Conservation (phyloP, 2,797 vertebrate species). For the Petrocephalus schoutedeni region DNA sequence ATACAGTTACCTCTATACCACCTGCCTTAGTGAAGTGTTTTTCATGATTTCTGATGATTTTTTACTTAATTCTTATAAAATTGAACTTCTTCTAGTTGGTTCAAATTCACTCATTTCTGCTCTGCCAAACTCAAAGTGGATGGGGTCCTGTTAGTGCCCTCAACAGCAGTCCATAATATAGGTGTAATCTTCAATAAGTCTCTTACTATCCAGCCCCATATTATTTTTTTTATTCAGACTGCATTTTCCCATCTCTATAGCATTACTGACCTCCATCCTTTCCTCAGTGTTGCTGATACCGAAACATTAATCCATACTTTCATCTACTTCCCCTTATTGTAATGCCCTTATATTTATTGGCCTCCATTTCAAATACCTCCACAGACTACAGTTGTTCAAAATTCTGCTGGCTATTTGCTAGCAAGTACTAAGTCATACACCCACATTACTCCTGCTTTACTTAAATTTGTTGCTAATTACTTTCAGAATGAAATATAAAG, state of each 20-base stretch:
- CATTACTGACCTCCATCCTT: not conserved
- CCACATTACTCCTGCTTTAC: not conserved
- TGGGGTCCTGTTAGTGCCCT: not conserved
- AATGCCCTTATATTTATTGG: not conserved
- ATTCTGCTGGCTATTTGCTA: not conserved
- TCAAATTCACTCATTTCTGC: too few species aligned
- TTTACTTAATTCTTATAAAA: not conserved
- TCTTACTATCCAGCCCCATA: not conserved
- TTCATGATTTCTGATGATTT: too few species aligned
- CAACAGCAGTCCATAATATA: not conserved
- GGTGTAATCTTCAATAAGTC: not conserved
- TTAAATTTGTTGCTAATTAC: not conserved
- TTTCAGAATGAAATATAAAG: not conserved
- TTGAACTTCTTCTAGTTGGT: not conserved
- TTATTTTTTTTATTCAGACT: not conserved
- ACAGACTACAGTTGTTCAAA: not conserved
- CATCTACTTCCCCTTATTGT: not conserved
- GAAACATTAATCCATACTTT: not conserved
- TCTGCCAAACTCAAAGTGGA: not conserved
- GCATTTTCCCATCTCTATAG: not conserved
- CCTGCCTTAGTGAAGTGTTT: not conserved
- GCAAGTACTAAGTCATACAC: not conserved
- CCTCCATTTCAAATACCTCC: not conserved
- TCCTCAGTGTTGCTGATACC: not conserved
- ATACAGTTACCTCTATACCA: not conserved